Conservation (phyloP, 92 coral and sea anemone genomes). For the Anthopleura xanthogrammica region DNA sequence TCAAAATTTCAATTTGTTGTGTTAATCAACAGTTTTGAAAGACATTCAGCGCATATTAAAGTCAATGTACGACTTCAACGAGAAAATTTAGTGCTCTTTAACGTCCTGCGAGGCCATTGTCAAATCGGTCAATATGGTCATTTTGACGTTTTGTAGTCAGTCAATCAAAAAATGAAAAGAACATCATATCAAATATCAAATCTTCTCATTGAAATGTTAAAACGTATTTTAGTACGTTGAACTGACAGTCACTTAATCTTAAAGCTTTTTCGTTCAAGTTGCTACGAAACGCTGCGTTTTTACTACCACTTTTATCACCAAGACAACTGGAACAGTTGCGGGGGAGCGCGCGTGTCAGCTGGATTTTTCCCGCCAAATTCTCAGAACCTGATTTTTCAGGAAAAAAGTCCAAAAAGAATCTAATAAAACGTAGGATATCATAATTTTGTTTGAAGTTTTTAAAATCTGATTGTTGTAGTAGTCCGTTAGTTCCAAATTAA, state of each 20-base stretch:
- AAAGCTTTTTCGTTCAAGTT: not conserved
- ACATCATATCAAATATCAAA: not conserved
- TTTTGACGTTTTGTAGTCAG: not conserved
- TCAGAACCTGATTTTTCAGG: not conserved
- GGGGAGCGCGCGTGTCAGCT: constrained; percentile 3
- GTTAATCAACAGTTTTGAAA: not conserved
- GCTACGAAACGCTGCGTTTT: not conserved
- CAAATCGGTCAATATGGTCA: not conserved
- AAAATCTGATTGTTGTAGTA: not conserved
- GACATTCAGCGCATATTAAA: not conserved
- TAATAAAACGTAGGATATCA: not conserved
- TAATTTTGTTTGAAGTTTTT: not conserved
- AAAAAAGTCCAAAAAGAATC: not conserved
- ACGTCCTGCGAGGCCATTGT: not conserved
- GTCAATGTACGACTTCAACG: not conserved
- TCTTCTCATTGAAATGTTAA: not conserved
- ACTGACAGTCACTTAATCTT: constrained; percentile 5
- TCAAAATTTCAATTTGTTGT: not conserved
- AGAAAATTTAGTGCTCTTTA: not conserved
- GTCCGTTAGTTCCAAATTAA: not conserved
- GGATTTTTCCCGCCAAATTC: constrained; percentile 8
- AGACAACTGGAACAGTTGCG: not conserved
- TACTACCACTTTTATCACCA: not conserved
- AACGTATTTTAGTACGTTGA: not conserved
- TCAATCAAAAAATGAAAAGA: not conserved